Evolutionary conservation across 2,888 invertebrate species (phyloP).

Genomic region (Drosophila neotestacea): DNA sequence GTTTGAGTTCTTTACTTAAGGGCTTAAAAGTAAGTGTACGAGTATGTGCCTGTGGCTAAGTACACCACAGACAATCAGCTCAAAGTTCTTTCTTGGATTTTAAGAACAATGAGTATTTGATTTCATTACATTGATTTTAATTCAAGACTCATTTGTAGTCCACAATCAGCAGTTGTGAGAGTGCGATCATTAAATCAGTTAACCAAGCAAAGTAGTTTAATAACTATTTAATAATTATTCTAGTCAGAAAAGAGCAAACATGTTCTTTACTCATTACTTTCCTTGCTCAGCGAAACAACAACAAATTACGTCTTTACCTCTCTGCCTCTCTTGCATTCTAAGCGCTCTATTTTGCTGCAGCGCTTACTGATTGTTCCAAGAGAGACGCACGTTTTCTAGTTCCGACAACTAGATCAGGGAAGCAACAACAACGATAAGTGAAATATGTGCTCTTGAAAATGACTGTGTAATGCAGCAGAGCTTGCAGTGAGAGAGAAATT

Average conservation of each 20-base stretch:
- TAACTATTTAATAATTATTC: too few relatives aligned
- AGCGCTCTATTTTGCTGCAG: too few relatives aligned
- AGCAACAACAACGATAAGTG: too few relatives aligned
- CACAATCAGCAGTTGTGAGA: not conserved
- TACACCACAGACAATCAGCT: not conserved
- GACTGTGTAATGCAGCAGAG: not conserved
- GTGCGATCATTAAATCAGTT: not conserved
- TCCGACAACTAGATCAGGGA: not conserved
- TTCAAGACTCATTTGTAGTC: conserved; percentile 1
- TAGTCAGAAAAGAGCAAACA: conserved; percentile 1
- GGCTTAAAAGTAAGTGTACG: conserved; percentile 17
- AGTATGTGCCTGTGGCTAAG: conserved; percentile 7
- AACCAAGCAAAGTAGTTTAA: not conserved
- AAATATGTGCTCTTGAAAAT: not conserved
- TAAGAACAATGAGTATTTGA: not conserved
- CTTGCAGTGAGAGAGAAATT: not conserved
- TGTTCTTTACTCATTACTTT: not conserved
- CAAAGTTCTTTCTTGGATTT: not conserved
- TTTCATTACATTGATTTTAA: not conserved
- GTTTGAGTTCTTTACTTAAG: conserved; percentile 49
- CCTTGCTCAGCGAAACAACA: not conserved
- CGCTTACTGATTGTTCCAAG: not conserved
- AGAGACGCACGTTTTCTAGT: not conserved
- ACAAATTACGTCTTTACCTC: not conserved
- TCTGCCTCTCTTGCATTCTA: too few relatives aligned